Evolutionary conservation across 35 echinoderm and acorn worm genomes (phyloP).

Genomic region (Anneissia japonica): DNA sequence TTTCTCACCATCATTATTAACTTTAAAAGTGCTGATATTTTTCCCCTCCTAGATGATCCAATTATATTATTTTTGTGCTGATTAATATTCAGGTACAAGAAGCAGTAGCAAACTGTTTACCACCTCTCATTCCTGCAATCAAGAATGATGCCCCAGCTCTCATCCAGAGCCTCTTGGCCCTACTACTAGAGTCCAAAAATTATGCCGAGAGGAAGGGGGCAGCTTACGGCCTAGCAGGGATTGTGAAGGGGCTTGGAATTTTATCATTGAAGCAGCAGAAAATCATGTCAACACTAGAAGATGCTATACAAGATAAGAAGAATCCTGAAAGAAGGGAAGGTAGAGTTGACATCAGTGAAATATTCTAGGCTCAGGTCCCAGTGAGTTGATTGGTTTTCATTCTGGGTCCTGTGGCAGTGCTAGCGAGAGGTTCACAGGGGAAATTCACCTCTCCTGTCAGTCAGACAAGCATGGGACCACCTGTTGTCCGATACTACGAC

Average conservation of each 20-base stretch:
- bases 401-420: too few relatives aligned
- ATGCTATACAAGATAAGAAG: slow-evolving; percentile 97
- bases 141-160: slow-evolving; percentile 78
- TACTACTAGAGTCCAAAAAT: slow-evolving; percentile 85
- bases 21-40: too few relatives aligned
- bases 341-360: too few relatives aligned
- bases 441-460: too few relatives aligned
- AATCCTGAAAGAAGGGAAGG: slow-evolving; percentile 89
- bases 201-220: slow-evolving; percentile 93
- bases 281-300: slow-evolving; percentile 79
- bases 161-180: slow-evolving; percentile 59
- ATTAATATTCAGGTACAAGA: slow-evolving; percentile 99
- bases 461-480: too few relatives aligned
- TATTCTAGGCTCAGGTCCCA: too few relatives aligned
- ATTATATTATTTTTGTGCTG: too few relatives aligned
- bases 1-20: too few relatives aligned
- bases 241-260: slow-evolving; percentile 93
- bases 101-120: slow-evolving; percentile 93
- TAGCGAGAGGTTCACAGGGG: too few relatives aligned
- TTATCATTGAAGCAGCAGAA: slow-evolving; percentile 84
- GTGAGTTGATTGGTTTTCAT: too few relatives aligned
- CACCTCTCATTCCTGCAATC: slow-evolving; percentile 95
- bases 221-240: slow-evolving; percentile 87
- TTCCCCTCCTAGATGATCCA: too few relatives aligned
- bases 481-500: too few relatives aligned